These are phyloP conservation scores for Polydrusus pterygomalis DNA, from an alignment of 2,888 invertebrate genomes.

Conservation along the genomic window DNA sequence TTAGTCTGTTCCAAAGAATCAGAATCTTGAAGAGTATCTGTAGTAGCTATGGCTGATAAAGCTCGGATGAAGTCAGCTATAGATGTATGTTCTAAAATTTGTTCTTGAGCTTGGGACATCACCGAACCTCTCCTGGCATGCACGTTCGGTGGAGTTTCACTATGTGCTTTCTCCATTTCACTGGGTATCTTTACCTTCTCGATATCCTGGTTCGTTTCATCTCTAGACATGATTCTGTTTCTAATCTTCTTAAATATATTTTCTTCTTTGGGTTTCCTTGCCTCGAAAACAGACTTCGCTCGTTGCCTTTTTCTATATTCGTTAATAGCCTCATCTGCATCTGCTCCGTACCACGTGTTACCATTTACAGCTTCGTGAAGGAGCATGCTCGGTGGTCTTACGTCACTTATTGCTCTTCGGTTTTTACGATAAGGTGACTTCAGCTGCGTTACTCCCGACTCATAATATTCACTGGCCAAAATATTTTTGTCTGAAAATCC, in stretches of 20 bases:
- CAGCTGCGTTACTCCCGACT: slow-evolving; percentile 65
- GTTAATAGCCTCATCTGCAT: slow-evolving; percentile 77
- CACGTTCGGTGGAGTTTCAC: slow-evolving; percentile 57
- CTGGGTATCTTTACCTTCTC: slow-evolving; percentile 66
- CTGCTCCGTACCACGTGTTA: slow-evolving; percentile 82
- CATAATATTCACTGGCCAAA: slow-evolving; percentile 78
- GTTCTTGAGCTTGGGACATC: slow-evolving; percentile 70
- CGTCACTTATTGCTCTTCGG: slow-evolving; percentile 78
- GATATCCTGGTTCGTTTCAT: slow-evolving; percentile 60
- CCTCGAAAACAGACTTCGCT: slow-evolving; percentile 51
- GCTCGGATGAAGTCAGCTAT: slow-evolving; percentile 88
- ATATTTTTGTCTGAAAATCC: slow-evolving; percentile 85
- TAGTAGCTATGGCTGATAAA: slow-evolving; percentile 78
- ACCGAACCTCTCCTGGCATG: slow-evolving; percentile 62
- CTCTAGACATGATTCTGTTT: slow-evolving; percentile 47
- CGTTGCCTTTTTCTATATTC: slow-evolving; percentile 67
- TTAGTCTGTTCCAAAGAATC: slow-evolving; percentile 68
- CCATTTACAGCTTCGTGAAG: slow-evolving; percentile 72
- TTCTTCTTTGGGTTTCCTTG: slow-evolving; percentile 57
- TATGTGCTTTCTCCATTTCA: slow-evolving; percentile 71
- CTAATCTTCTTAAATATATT: slow-evolving; percentile 50
- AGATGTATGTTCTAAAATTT: slow-evolving; percentile 86
- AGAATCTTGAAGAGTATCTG: slow-evolving; percentile 66
- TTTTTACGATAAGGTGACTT: slow-evolving; percentile 67
- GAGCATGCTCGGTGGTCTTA: slow-evolving; percentile 68